Base-by-base conservation (phyloP, 2,888 invertebrate species). In the Xestia sexstrigata region DNA sequence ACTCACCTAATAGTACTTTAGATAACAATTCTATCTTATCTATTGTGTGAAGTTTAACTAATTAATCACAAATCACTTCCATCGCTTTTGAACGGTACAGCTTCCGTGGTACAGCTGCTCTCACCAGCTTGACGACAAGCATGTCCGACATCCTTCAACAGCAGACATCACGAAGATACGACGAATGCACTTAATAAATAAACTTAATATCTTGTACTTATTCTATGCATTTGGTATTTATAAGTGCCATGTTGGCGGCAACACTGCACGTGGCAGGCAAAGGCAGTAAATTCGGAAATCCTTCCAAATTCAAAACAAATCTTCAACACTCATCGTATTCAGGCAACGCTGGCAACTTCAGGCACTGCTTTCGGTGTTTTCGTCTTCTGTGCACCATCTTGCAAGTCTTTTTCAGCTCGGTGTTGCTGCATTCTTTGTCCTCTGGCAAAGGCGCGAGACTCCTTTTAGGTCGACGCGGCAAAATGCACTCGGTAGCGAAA, bases 251-350 rank as follows among this genome's bases (percentile, higher is more conserved):
- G 66, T 39, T 75, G 47, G 68, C 78, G 83, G 83, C 80, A 86
- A 76, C 82, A 79, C 83, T 79, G 79, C 88, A 83, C 75, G 52
- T 76, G 39, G 78, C 80, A 76, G 84, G 82, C 76, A 77, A 75
- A 78, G 81, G 79, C 79, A 88, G 80, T 70, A 79, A 79, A 82
- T 67, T 79, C 75, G 68, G 76, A 73, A 87, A 75, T 78, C 68
- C 74, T 82, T 83, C 79, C 76, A 77, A 81, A 82, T 81, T 63
- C 3, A 55, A 74, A 74, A n/a, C 69, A 70, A 1, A 77, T 72
- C 39, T 87, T 95, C 94, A 96, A 93, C 92, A 94, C 87, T 95
- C 96, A 67, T 96, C 96, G 77, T 93, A 92, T 83, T 96, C 96
- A 4, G 93, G 94, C 47, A 96, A 78, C 0, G 94, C 93, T 74